phyloP scores from a whole-genome alignment of 2,113 vertebrate species.

The Ceyx melanurus region DNA sequence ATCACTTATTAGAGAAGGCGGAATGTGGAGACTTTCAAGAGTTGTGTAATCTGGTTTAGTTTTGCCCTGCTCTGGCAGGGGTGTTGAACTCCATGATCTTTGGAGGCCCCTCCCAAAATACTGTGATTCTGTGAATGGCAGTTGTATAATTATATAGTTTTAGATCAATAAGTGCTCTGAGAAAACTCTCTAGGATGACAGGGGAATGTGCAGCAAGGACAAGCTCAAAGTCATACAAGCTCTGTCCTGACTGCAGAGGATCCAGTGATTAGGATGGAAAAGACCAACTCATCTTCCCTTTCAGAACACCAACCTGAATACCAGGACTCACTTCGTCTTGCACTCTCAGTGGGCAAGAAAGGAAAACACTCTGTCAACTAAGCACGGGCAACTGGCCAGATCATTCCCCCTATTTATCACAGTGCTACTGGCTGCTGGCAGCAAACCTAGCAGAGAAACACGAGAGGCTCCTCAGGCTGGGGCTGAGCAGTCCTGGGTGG shows the following conservation, averaged over 20 bases:
- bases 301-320: not conserved
- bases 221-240: not conserved
- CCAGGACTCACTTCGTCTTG: not conserved
- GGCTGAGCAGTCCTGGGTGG: not conserved
- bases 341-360: not conserved
- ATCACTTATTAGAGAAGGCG: not conserved
- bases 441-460: not conserved
- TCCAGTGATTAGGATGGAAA: not conserved
- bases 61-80: too few species aligned
- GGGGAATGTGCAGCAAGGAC: not conserved
- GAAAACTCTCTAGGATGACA: not conserved
- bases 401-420: not conserved
- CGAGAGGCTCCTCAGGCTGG: not conserved
- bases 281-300: fast-evolving
- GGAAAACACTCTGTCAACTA: not conserved
- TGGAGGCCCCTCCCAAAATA: too few species aligned
- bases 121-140: not conserved
- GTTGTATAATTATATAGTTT: not conserved
- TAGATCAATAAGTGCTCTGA: not conserved
- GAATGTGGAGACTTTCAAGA: not conserved
- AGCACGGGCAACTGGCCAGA: not conserved
- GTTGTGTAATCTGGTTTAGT: too few species aligned
- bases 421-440: not conserved
- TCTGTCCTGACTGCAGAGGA: not conserved
- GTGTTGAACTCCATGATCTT: too few species aligned